phyloP scores from a whole-genome alignment of 1,140 invertebrate species.

The Tetraneura akinire region DNA sequence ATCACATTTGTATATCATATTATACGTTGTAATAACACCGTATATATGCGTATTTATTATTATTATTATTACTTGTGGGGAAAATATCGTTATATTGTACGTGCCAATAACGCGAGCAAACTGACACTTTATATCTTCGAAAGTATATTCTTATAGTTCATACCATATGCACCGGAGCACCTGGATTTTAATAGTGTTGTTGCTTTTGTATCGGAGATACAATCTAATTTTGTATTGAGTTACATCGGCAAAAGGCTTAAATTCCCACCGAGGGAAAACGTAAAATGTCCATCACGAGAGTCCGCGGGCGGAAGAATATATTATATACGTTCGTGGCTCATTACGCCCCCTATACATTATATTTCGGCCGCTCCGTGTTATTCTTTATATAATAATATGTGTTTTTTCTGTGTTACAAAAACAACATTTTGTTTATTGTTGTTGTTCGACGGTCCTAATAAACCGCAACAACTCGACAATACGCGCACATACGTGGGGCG shows the following conservation, averaged over 20 bases:
- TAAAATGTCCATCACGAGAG: conserved; percentile 48
- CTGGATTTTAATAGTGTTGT: conserved; percentile 8
- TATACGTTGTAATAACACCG: too few species aligned
- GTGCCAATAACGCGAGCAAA: background rate
- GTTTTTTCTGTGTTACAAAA: conserved; percentile 27
- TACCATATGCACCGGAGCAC: background rate
- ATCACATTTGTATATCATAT: too few species aligned
- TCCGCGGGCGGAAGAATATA: conserved; percentile 48
- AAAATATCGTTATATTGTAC: conserved; percentile 23
- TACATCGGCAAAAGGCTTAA: conserved; percentile 48
- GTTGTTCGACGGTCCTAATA: conserved; percentile 36
- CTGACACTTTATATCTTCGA: background rate
- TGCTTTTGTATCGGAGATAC: conserved; percentile 39
- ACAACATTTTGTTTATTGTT: conserved; percentile 47
- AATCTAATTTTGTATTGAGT: conserved; percentile 48
- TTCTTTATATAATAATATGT: background rate
- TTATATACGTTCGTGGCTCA: conserved; percentile 49
- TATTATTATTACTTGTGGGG: background rate
- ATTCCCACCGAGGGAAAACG: conserved; percentile 15
- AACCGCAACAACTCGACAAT: conserved; percentile 36
- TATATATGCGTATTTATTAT: background rate
- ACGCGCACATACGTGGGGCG: background rate
- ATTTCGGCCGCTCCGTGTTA: conserved; percentile 28
- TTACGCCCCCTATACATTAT: conserved; percentile 36
- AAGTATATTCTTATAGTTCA: background rate